Percentiles rank a stretch among this genome's conserved stretches.
These are phyloP conservation scores for Meriones psammophilus DNA, from an alignment of 2,797 vertebrate genomes.

Conservation along the genomic window DNA sequence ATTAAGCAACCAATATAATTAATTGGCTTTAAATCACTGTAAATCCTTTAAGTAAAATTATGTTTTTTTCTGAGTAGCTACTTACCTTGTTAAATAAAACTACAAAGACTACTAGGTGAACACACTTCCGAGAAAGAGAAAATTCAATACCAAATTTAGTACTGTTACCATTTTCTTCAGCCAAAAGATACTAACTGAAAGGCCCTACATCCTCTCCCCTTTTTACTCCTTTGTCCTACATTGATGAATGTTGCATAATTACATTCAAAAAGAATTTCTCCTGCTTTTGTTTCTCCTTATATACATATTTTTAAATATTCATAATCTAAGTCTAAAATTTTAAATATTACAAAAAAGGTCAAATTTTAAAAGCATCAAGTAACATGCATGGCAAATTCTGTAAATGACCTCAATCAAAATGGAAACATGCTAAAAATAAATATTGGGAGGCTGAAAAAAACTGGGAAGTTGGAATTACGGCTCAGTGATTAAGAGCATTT, in stretches of 20 bases:
- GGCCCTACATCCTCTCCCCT: not conserved
- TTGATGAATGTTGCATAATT: not conserved
- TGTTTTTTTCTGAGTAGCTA: slow-evolving; percentile 2
- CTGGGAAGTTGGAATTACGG: not conserved
- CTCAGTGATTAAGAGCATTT: not conserved
- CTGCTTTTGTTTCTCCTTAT: not conserved
- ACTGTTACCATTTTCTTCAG: not conserved
- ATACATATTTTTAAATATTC: not conserved
- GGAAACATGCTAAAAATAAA: not conserved
- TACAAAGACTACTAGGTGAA: not conserved
- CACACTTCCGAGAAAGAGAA: not conserved
- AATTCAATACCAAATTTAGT: not conserved
- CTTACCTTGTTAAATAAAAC: slow-evolving; percentile 18
- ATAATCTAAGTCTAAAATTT: not conserved
- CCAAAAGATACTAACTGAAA: slow-evolving; percentile 21
- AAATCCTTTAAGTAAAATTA: slow-evolving; percentile 36
- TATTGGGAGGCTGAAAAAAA: not conserved
- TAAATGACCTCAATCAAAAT: not conserved
- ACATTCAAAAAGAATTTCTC: not conserved
- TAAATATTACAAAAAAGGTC: not conserved
- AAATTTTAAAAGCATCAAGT: not conserved
- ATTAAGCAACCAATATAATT: slow-evolving; percentile 35
- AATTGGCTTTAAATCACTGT: slow-evolving; percentile 41
- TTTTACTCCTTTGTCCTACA: not conserved
- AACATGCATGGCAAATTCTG: not conserved